Evolutionary conservation across 2,888 invertebrate species (phyloP).

Genomic region (Orthosia incerta): DNA sequence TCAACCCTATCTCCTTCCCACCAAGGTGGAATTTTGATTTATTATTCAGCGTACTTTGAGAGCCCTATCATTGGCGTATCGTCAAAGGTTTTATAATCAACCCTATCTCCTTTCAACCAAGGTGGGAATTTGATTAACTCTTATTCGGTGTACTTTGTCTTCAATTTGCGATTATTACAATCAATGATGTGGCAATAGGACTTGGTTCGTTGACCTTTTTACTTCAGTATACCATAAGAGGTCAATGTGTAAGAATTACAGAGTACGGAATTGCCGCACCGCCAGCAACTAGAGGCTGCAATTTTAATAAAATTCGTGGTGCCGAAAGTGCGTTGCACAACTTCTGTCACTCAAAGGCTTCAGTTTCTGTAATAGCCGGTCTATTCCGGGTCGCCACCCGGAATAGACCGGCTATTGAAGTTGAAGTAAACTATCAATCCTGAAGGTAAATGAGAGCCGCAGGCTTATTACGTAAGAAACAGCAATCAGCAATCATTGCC

Average conservation of each 20-base stretch:
- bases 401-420: too few species aligned
- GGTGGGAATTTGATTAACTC: slow-evolving; percentile 6
- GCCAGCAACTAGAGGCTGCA: too few species aligned
- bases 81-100: slow-evolving; percentile 12
- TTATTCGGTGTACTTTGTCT: slow-evolving; percentile 12
- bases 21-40: not conserved
- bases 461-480: too few species aligned
- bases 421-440: too few species aligned
- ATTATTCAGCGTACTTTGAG: slow-evolving; percentile 3
- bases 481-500: too few species aligned
- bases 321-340: too few species aligned
- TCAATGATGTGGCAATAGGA: slow-evolving; percentile 32
- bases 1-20: not conserved
- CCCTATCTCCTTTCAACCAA: not conserved
- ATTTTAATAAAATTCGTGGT: too few species aligned
- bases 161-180: slow-evolving; percentile 27
- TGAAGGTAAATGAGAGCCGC: too few species aligned
- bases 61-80: slow-evolving; percentile 33
- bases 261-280: not conserved
- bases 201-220: slow-evolving; percentile 13
- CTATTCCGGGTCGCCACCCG: too few species aligned
- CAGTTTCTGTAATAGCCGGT: too few species aligned
- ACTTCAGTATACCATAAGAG: not conserved
- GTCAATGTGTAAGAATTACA: not conserved
- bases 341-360: too few species aligned